A percentile compares a stretch with the other conserved stretches of the same genome.
Conservation (phyloP, 2,113 vertebrate species). For the Cichladusa arquata region DNA sequence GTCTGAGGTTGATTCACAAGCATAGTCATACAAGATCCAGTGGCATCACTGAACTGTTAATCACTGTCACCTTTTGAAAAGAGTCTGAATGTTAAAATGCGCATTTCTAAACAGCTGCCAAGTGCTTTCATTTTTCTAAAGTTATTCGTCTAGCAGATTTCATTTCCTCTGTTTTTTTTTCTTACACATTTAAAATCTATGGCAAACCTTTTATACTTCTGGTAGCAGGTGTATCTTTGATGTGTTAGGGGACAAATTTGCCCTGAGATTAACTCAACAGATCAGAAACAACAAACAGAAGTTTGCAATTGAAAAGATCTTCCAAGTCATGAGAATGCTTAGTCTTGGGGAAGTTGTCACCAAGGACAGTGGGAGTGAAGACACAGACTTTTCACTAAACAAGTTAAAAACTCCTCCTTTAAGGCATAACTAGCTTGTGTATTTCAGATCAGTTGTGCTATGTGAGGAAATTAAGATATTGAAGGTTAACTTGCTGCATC, state of each 20-base stretch:
- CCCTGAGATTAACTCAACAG: neutral
- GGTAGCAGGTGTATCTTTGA: neutral
- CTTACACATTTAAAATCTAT: neutral
- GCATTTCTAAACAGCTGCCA: conserved; percentile 5
- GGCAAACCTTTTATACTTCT: neutral
- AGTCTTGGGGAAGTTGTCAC: neutral
- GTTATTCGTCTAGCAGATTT: neutral
- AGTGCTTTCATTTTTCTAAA: neutral
- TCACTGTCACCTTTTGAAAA: conserved; percentile 28
- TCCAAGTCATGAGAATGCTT: neutral
- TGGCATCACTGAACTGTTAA: neutral
- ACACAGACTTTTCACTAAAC: neutral
- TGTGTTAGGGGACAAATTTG: neutral
- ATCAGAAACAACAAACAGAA: neutral
- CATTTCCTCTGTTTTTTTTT: neutral
- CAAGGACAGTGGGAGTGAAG: neutral
- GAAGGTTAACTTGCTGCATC: neutral
- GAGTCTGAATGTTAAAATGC: neutral
- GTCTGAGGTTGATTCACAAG: neutral
- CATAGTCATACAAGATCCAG: neutral
- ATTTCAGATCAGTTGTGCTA: neutral
- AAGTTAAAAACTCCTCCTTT: neutral
- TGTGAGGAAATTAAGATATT: neutral
- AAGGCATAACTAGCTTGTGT: neutral
- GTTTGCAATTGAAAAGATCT: neutral